Conservation (phyloP, 2,888 invertebrate genomes). For the Agrotis segetum region DNA sequence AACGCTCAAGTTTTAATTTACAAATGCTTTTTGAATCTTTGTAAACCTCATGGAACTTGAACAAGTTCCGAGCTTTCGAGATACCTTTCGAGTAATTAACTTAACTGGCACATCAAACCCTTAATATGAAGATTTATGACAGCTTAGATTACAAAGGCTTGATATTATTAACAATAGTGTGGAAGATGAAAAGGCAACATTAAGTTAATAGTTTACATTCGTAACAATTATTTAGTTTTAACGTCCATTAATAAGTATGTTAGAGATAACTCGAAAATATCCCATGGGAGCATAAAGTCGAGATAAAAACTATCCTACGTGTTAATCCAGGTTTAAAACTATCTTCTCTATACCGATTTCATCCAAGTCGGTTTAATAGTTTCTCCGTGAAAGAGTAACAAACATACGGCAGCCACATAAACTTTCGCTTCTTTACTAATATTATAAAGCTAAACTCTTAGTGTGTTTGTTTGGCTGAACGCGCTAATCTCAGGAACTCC, state of each 20-base stretch:
- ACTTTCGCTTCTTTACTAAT: too few species aligned
- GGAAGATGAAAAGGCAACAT: conserved; percentile 12
- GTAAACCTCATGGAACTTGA: background rate
- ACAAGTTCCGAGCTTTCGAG: too few species aligned
- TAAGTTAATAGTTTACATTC: background rate
- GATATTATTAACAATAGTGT: conserved; percentile 2
- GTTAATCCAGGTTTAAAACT: too few species aligned
- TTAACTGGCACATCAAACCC: conserved; percentile 13
- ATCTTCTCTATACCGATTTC: too few species aligned
- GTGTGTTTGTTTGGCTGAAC: too few species aligned
- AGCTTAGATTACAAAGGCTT: conserved; percentile 32
- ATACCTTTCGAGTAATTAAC: conserved; percentile 26
- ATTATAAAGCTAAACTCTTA: too few species aligned
- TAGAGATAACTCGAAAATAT: background rate
- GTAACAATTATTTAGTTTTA: background rate
- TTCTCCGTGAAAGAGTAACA: too few species aligned
- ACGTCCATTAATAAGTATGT: background rate
- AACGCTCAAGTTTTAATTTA: background rate
- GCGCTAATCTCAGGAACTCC: too few species aligned
- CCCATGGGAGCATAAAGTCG: too few species aligned
- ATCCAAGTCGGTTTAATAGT: too few species aligned
- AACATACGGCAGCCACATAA: too few species aligned
- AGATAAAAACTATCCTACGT: too few species aligned
- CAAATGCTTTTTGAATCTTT: background rate
- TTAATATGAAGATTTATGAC: conserved; percentile 20